Base-by-base conservation (phyloP, 2,113 vertebrate genomes). In the Paradisaea rubra region DNA sequence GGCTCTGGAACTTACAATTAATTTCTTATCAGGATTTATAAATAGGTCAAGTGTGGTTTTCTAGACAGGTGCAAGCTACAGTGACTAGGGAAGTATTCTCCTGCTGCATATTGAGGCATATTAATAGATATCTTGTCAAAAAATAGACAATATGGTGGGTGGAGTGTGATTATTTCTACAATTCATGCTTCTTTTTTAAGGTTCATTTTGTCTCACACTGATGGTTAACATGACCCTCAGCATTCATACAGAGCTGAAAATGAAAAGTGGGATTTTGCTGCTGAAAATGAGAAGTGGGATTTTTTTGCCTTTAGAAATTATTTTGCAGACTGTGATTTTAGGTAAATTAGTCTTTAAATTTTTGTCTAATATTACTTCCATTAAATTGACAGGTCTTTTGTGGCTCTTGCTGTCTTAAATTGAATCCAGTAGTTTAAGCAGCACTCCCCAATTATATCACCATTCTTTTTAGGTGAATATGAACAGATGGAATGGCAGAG, bases 401-500 rank as follows among this genome's bases (percentile, higher is more conserved):
- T 90, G 91, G 47, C 76, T 88, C 68, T 88, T 95, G 82, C 74
- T 19, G 52, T 77, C 71, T 95, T 73, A 88, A 95, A 96, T 91
- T 88, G 68, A 91, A 93, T 74, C 68, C 79, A 92, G 81, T 82
- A 78, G 71, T 94, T 92, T 86, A 92, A 92, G 74, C 71, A 94
- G 52, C 71, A 92, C 72, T 92, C 60, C 79, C 78, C 93, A 93
- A 77, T 96, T 91, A 84, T 56, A 86, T 81, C 80, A 56, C 71
- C 41, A 77, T 94, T 91, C 93, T 96, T 91, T 93, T 88, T 90
- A 72, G 69, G 66, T 77, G 93, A 87, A 89, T 90, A 60, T 78
- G 93, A 97, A 92, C 97, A 97, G 95, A 97, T 97, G 96, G 97
- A 92, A 96, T 93, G 65, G 74, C 81, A 93, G 89, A 92, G 73